Percentiles rank a stretch among this genome's conserved stretches.
Evolutionary conservation across 23 tunicate species (phyloP).

Genomic region (Styela plicata): DNA sequence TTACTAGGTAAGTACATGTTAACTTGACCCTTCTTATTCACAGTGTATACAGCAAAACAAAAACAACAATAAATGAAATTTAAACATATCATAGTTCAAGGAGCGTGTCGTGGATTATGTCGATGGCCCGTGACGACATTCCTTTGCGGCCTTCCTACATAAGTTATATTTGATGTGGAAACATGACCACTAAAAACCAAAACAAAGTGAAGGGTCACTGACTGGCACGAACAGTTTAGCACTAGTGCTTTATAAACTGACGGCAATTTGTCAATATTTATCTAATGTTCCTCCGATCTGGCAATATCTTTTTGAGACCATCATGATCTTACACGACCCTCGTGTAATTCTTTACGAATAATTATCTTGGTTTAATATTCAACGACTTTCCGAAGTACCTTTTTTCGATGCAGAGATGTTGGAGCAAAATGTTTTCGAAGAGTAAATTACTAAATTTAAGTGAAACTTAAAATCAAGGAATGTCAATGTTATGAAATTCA

Average conservation of each 20-base stretch:
- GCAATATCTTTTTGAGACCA: too few relatives aligned
- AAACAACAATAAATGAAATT: not conserved
- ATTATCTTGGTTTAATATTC: too few relatives aligned
- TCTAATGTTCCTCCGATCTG: too few relatives aligned
- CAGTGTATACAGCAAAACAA: too few relatives aligned
- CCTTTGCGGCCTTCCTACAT: not conserved
- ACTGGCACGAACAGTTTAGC: not conserved
- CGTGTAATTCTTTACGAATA: too few relatives aligned
- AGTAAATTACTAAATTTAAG: too few relatives aligned
- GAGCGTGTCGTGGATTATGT: not conserved
- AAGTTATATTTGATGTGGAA: not conserved
- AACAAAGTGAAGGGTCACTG: not conserved
- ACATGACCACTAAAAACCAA: not conserved
- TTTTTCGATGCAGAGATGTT: too few relatives aligned
- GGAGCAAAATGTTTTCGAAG: too few relatives aligned
- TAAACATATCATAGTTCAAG: not conserved
- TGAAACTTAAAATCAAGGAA: not conserved
- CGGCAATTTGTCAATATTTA: not conserved
- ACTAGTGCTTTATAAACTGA: not conserved
- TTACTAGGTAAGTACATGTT: too few relatives aligned
- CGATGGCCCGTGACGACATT: not conserved
- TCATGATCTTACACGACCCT: too few relatives aligned
- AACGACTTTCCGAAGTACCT: too few relatives aligned
- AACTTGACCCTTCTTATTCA: too few relatives aligned
- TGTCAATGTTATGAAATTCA: not conserved